Evolutionary conservation across 2,113 vertebrate species (phyloP), one percentile per base, ranked within the genome.

Genomic region (Microtus oregoni): DNA sequence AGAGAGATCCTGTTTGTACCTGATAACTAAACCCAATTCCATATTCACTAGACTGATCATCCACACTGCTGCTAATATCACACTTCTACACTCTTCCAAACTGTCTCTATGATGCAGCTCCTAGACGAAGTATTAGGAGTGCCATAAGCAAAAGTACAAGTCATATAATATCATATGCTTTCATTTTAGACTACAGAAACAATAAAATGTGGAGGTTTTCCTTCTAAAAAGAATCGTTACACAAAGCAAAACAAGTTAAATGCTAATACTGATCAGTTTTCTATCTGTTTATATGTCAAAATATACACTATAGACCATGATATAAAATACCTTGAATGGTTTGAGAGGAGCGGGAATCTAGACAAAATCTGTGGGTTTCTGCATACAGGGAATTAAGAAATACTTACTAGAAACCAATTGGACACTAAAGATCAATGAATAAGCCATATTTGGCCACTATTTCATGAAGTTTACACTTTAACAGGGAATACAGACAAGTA

Each of bases 161-260:
- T 5, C 68, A 86, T 58, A 63, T 44, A 87, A 72, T 14, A 90
- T 44, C 41, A 81, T 26, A 81, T 61, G 52, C 30, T 94, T 92
- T 91, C 89, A 93, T 67, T 96, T 95, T 89, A 96, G 35, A 81
- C 50, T 92, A 90, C 2, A 88, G 44, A 92, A 44, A 94, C 89
- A 55, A 47, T 78, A 90, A 94, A 85, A 88, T 55, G n/a, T 92
- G 14, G n/a, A 83, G 81, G 55, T 28, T 65, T 41, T 72, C 47
- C 63, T 82, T 95, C 82, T 47, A 97, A 96, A 88, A 88, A 35
- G 52, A 93, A 94, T 63, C 58, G 22, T 73, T 55, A 52, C 14
- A 61, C 67, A 73, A 94, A 83, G 65, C 73, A 89, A 77, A 93
- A 85, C 52, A 95, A 58, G 55, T 58, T 19, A 58, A 58, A 1